Base-by-base conservation (phyloP, 2,797 vertebrate genomes). In the Falco rusticolus region DNA sequence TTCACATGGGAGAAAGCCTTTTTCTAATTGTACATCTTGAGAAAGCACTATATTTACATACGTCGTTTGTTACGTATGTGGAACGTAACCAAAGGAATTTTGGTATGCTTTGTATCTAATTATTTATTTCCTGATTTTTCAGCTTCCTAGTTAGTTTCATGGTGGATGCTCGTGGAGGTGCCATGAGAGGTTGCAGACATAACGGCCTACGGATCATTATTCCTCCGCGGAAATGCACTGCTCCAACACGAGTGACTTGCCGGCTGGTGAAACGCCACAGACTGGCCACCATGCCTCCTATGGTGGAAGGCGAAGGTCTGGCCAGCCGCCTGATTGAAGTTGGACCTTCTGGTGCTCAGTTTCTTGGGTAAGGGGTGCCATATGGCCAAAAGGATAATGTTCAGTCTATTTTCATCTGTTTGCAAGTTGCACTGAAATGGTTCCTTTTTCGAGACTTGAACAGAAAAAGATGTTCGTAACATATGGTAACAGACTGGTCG, bases 121-220 rank as follows among this genome's bases (percentile, higher is more conserved):
- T 13, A 43, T 79, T 84, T 19, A 53, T 0, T 33, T 15, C 92
- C 76, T 28, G 89, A 24, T 78, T 89, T 98, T 97, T 34, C 97
- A 99, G 99, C 97, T 99, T 99, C 97, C 98, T 99, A 95, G 99
- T 99, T 91, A 99, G 99, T 97, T 99, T 99, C 96, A 99, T 99
- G 99, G 99, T 99, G 97, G 99, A 99, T 6, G 99, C 99, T 60
- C 98, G 99, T 48, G 99, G 99, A 5, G 99, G 99, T 24, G 99
- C 99, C 80, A 99, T 99, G 99, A 97, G 99, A 7, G 99, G 99
- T 4, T 99, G 99, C 96, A 98, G 99, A 31, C 99, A 99, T 96
- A 99, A 99, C 0, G 99, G 99, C 50, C 98, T 99, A 4, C 98
- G 99, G 47, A 99, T 99, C 92, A 99, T 99, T 90, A 99, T 99